Evolutionary conservation across 2,888 invertebrate genomes (phyloP), one percentile per base, ranked within the genome.

Genomic region (Ormyrus nitidulus): DNA sequence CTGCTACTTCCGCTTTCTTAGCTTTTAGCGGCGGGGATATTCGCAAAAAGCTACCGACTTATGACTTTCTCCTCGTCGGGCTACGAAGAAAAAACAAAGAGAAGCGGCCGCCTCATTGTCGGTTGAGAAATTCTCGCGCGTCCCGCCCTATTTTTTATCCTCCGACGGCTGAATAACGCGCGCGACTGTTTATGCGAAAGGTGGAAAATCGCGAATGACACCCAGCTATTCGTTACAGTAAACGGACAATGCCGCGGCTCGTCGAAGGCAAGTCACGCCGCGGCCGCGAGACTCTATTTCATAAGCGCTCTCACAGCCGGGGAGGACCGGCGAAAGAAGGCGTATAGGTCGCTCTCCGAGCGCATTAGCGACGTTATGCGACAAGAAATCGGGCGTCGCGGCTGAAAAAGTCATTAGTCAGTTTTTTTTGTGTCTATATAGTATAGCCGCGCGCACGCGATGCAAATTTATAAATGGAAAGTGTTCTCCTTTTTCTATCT

Each of bases 131-230:
- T 46, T 61, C 58, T 58, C 10, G 6, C n/a, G 19, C 61, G 13
- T 34, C 9, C 5, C 10, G 8, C 8, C n/a, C 19, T 13, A 13
- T 64, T 9, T 70, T 58, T 58, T 56, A 4, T 34, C 34, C 34
- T 34, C 34, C 34, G 34, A 34, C 34, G 34, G 10, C 53, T n/a
- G 54, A 61, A 64, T 51, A 65, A 46, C 51, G 53, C 53, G 11
- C 53, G 53, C 11, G 48, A 44, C 34, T 9, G 54, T 11, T 74
- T 65, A 65, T 49, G 69, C 46, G 68, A 66, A 59, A 34, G 34
- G 13, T n/a, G 72, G n/a, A 61, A 66, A 72, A 72, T 73, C 49
- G 66, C 10, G 53, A 7, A 44, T 56, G 76, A 54, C 69, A 70
- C 54, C 48, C 34, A 49, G 64, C 46, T 62, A 64, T 70, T 48